phyloP scores from a whole-genome alignment of 2,113 vertebrate genomes.

The Saccopteryx leptura region DNA sequence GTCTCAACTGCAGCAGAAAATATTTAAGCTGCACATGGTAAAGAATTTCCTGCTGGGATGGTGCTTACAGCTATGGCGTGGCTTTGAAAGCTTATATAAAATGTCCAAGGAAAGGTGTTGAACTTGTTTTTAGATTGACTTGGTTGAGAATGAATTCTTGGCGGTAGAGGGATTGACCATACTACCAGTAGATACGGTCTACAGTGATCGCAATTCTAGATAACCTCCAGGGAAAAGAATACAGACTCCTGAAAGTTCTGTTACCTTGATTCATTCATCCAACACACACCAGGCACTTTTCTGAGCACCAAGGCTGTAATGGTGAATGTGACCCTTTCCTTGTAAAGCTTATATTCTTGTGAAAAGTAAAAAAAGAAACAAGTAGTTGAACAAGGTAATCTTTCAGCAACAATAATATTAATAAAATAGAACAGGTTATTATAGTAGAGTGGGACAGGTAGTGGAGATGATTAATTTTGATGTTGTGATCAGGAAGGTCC shows the following conservation, averaged over 20 bases:
- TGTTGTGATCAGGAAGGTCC: not conserved
- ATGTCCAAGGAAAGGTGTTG: not conserved
- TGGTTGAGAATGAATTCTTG: constrained; percentile 28
- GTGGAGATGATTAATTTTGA: not conserved
- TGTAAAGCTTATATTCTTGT: not conserved
- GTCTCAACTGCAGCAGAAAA: not conserved
- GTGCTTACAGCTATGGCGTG: not conserved
- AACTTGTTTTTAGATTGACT: constrained; percentile 1
- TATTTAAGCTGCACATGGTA: not conserved
- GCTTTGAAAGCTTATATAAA: not conserved
- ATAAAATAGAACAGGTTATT: not conserved
- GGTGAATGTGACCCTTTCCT: not conserved
- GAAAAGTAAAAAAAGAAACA: not conserved
- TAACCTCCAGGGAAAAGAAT: not conserved
- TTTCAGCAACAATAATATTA: not conserved
- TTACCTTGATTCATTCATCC: not conserved
- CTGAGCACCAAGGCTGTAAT: not conserved
- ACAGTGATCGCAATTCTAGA: not conserved
- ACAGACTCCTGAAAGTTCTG: not conserved
- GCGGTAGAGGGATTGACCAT: not conserved
- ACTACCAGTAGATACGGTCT: not conserved
- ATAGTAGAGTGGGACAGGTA: not conserved
- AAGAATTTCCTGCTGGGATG: not conserved
- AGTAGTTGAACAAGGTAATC: not conserved
- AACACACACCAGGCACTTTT: not conserved